A percentile compares a stretch with the other conserved stretches of the same genome.
These are phyloP conservation scores for Mesembrinibis cayennensis DNA, from an alignment of 2,113 vertebrate genomes.

Conservation along the genomic window DNA sequence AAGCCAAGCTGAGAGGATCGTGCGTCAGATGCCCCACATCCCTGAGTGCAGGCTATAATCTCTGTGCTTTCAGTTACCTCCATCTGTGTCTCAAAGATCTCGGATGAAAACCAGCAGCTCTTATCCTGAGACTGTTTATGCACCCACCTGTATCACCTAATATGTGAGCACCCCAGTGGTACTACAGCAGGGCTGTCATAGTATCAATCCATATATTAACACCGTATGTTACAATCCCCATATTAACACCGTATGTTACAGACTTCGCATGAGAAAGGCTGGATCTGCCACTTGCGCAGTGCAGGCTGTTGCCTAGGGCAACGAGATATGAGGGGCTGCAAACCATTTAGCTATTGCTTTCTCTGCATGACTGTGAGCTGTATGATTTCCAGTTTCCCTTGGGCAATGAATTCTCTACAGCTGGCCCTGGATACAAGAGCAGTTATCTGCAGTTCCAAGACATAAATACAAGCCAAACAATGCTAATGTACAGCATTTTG, in stretches of 20 bases:
- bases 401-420: constrained; percentile 35
- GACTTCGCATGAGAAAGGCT: neutral
- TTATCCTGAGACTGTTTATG: neutral
- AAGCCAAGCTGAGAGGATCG: neutral
- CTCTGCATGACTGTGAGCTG: neutral
- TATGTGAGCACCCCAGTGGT: neutral
- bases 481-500: neutral
- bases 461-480: constrained; percentile 20
- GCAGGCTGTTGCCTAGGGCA: constrained; percentile 54
- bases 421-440: neutral
- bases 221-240: neutral
- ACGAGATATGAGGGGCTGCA: constrained; percentile 15
- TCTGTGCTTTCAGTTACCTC: neutral
- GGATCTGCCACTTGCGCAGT: neutral
- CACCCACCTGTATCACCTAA: neutral
- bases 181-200: neutral
- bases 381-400: constrained; percentile 17
- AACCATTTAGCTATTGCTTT: neutral
- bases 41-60: neutral
- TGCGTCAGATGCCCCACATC: neutral
- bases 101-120: neutral
- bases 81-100: neutral
- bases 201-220: constrained; percentile 1
- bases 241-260: neutral
- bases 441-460: constrained; percentile 14